These are phyloP conservation scores for Montipora efflorescens DNA, from an alignment of 64 coral and sea anemone species.

Conservation along the genomic window DNA sequence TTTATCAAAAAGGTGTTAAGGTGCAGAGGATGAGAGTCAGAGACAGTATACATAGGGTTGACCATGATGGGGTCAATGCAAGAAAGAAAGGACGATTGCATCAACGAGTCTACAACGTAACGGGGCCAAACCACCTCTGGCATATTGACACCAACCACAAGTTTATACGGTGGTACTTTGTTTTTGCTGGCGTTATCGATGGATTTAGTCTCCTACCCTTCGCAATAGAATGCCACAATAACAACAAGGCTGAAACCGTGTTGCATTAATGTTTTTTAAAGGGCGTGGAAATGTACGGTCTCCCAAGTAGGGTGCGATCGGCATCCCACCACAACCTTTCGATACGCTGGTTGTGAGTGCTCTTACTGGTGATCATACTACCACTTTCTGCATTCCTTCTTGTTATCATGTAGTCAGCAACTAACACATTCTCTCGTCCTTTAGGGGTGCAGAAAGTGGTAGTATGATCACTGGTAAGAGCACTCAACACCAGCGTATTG, in stretches of 20 bases:
- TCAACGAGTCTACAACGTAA: too few relatives aligned
- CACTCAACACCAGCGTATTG: slow-evolving; percentile 44
- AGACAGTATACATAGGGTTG: too few relatives aligned
- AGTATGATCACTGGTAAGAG: slow-evolving; percentile 31
- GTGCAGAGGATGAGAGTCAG: too few relatives aligned
- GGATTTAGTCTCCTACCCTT: slow-evolving; percentile 41
- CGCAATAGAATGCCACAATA: not conserved
- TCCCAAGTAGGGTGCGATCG: slow-evolving; percentile 27
- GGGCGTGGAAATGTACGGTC: not conserved
- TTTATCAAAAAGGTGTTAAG: too few relatives aligned
- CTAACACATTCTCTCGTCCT: slow-evolving; percentile 8
- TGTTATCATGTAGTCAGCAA: slow-evolving; percentile 28
- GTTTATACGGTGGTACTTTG: too few relatives aligned
- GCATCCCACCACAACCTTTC: slow-evolving; percentile 47
- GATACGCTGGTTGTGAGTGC: slow-evolving; percentile 47
- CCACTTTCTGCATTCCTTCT: not conserved
- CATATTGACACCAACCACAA: too few relatives aligned
- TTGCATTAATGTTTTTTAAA: not conserved
- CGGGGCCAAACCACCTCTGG: too few relatives aligned
- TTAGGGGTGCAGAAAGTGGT: not conserved
- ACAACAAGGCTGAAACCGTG: slow-evolving; percentile 37
- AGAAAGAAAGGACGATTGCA: too few relatives aligned
- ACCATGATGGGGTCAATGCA: too few relatives aligned
- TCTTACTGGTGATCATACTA: slow-evolving; percentile 25
- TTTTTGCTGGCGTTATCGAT: not conserved